Percentiles rank a stretch among this genome's conserved stretches.
phyloP scores from a whole-genome alignment of 2,113 vertebrate genomes.

The Chloroceryle aenea region DNA sequence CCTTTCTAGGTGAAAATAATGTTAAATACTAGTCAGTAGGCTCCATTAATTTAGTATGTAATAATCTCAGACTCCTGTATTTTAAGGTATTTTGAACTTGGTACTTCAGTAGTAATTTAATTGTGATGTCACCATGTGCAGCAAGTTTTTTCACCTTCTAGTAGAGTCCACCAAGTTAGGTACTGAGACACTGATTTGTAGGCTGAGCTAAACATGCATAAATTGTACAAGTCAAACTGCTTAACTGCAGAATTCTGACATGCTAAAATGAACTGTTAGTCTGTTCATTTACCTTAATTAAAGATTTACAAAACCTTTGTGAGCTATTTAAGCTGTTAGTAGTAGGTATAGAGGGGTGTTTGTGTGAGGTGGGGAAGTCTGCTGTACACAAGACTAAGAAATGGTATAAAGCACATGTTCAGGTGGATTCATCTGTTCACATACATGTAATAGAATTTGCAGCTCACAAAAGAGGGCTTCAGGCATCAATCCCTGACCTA shows the following conservation, averaged over 20 bases:
- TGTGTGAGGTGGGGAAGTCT: neutral
- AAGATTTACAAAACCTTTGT: constrained; percentile 54
- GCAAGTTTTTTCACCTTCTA: neutral
- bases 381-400: neutral
- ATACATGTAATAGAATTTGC: neutral
- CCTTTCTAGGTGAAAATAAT: neutral
- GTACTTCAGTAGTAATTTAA: neutral
- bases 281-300: constrained; percentile 66
- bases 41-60: neutral
- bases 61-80: neutral
- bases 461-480: neutral
- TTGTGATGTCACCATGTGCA: neutral
- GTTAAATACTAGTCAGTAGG: constrained; percentile 16
- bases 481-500: neutral
- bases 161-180: neutral
- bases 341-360: neutral
- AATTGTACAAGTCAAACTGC: neutral
- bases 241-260: constrained; percentile 23
- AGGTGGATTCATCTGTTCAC: neutral
- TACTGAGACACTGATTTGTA: neutral
- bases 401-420: neutral
- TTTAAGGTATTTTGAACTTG: constrained; percentile 19
- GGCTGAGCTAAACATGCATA: neutral
- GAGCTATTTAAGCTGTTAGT: neutral
- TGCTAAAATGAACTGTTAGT: constrained; percentile 5